Percentiles rank a stretch among this genome's conserved stretches.
Conservation (phyloP, 2,888 invertebrate species). For the Dynastes maya region DNA sequence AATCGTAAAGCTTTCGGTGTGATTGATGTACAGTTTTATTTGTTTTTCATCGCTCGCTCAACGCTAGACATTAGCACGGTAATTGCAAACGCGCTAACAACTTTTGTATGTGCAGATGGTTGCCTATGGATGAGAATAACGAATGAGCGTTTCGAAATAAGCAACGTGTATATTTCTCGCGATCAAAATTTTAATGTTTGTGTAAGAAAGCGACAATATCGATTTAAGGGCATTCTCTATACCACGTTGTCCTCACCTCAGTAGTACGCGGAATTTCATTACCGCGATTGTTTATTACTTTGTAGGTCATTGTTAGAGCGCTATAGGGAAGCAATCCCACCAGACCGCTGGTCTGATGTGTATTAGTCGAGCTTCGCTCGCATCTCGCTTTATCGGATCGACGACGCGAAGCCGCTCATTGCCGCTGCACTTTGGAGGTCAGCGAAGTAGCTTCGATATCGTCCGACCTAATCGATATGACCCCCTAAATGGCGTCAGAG, state of each 20-base stretch:
- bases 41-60: slow-evolving; percentile 51
- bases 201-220: too few relatives aligned
- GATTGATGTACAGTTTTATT: slow-evolving; percentile 54
- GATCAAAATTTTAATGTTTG: too few relatives aligned
- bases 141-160: not conserved
- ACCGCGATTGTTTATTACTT: slow-evolving; percentile 58
- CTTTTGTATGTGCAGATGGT: slow-evolving; percentile 1
- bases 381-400: slow-evolving; percentile 15
- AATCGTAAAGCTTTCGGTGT: slow-evolving; percentile 49
- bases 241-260: slow-evolving; percentile 54
- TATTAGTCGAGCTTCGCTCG: slow-evolving; percentile 9
- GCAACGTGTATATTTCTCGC: not conserved
- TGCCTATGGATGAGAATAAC: slow-evolving; percentile 1
- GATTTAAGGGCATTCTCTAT: too few relatives aligned
- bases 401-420: not conserved
- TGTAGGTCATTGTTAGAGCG: not conserved
- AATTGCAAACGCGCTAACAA: slow-evolving; percentile 20
- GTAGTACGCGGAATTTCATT: slow-evolving; percentile 61
- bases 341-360: slow-evolving; percentile 48
- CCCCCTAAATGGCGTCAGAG: slow-evolving; percentile 42
- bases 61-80: slow-evolving; percentile 45
- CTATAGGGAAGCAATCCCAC: not conserved
- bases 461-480: slow-evolving; percentile 43
- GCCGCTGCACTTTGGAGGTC: slow-evolving; percentile 36
- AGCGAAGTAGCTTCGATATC: slow-evolving; percentile 30